Evolutionary conservation across 1,140 invertebrate species (phyloP).

Genomic region (Rhopalosiphum padi): DNA sequence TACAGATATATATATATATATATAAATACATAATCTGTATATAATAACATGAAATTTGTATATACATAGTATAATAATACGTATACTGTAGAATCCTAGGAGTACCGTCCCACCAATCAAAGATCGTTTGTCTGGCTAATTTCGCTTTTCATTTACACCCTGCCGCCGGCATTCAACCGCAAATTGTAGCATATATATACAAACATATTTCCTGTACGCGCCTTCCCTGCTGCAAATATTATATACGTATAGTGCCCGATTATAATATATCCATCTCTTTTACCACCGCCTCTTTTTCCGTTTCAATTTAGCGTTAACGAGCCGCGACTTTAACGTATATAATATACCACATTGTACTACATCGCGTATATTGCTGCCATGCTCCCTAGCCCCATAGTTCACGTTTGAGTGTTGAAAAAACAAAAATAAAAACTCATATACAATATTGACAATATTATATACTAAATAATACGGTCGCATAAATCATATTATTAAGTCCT

Average conservation of each 20-base stretch:
- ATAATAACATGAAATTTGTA: neutral
- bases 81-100: neutral
- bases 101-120: constrained; percentile 37
- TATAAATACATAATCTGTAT: neutral
- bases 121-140: constrained; percentile 55
- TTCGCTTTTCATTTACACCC: constrained; percentile 57
- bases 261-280: neutral
- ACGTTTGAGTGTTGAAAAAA: neutral
- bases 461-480: neutral
- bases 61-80: neutral
- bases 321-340: neutral
- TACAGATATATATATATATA: neutral
- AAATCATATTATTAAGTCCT: neutral
- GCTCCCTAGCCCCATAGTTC: neutral
- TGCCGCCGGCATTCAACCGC: constrained; percentile 30
- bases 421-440: neutral
- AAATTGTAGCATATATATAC: neutral
- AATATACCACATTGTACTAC: neutral
- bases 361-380: neutral
- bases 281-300: neutral
- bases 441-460: neutral
- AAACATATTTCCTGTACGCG: neutral
- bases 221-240: neutral
- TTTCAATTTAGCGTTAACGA: neutral
- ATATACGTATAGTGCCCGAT: neutral